phyloP scores from a whole-genome alignment of 2,113 vertebrate species.

The Pygoscelis antarcticus region DNA sequence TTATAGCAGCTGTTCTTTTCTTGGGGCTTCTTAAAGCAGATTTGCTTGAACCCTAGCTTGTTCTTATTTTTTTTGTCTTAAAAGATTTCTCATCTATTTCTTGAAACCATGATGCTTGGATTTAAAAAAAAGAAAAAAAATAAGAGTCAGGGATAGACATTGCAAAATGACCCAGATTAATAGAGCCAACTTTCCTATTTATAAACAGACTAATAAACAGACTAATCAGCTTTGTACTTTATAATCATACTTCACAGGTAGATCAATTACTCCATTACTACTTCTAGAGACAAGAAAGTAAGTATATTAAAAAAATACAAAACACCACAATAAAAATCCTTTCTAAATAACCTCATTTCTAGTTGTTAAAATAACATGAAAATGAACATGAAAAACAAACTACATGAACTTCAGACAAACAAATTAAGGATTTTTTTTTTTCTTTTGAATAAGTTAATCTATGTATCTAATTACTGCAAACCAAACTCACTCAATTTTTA shows the following conservation, averaged over 20 bases:
- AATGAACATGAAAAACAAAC: neutral
- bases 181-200: neutral
- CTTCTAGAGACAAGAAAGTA: neutral
- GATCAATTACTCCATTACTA: slow-evolving; percentile 34
- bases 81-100: neutral
- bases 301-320: neutral
- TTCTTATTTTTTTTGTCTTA: neutral
- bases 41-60: neutral
- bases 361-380: neutral
- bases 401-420: neutral
- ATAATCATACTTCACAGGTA: slow-evolving; percentile 26
- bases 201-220: slow-evolving; percentile 7
- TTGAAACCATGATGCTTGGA: neutral
- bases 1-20: neutral
- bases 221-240: slow-evolving; percentile 21
- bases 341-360: slow-evolving; percentile 30
- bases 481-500: neutral
- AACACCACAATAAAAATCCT: neutral
- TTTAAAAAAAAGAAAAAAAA: neutral
- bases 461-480: slow-evolving; percentile 1
- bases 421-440: neutral
- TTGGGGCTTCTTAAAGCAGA: neutral
- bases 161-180: neutral
- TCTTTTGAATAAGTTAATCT: slow-evolving; percentile 20
- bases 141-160: neutral